phyloP scores from a whole-genome alignment of 2,888 invertebrate species.

The Noctua comes region DNA sequence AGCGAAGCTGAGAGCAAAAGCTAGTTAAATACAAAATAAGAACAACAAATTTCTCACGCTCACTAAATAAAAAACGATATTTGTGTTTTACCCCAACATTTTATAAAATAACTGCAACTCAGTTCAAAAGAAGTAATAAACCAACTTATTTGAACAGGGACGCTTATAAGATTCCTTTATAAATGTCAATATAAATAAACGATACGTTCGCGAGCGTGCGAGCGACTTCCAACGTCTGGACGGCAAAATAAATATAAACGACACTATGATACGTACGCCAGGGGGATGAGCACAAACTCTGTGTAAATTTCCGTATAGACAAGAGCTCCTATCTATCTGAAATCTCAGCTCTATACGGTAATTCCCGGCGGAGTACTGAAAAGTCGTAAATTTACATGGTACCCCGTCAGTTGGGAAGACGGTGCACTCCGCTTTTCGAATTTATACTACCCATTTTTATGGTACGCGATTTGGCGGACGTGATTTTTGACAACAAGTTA shows the following conservation, averaged over 20 bases:
- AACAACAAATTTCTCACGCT: background rate
- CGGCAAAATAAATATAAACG: constrained; percentile 56
- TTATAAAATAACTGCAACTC: constrained; percentile 13
- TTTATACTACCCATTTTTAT: constrained; percentile 85
- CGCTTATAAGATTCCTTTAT: constrained; percentile 30
- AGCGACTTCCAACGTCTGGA: constrained; percentile 32
- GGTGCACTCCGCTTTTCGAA: constrained; percentile 80
- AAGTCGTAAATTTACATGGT: constrained; percentile 87
- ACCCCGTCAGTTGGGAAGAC: constrained; percentile 79
- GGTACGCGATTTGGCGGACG: constrained; percentile 80
- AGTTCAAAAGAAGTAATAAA: constrained; percentile 33
- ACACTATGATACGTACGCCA: constrained; percentile 61
- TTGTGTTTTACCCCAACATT: background rate
- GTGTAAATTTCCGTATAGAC: constrained; percentile 76
- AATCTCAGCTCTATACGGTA: constrained; percentile 83
- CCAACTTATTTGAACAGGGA: constrained; percentile 42
- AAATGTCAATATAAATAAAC: constrained; percentile 46
- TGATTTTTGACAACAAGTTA: constrained; percentile 86
- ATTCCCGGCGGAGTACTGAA: constrained; percentile 87
- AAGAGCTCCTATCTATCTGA: constrained; percentile 76
- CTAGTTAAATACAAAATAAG: background rate
- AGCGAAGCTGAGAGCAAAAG: too few species aligned
- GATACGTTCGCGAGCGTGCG: constrained; percentile 33
- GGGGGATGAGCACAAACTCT: constrained; percentile 67
- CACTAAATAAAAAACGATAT: constrained; percentile 9